These are phyloP conservation scores for Trichosurus vulpecula DNA, from an alignment of 2,797 vertebrate species.

Conservation along the genomic window DNA sequence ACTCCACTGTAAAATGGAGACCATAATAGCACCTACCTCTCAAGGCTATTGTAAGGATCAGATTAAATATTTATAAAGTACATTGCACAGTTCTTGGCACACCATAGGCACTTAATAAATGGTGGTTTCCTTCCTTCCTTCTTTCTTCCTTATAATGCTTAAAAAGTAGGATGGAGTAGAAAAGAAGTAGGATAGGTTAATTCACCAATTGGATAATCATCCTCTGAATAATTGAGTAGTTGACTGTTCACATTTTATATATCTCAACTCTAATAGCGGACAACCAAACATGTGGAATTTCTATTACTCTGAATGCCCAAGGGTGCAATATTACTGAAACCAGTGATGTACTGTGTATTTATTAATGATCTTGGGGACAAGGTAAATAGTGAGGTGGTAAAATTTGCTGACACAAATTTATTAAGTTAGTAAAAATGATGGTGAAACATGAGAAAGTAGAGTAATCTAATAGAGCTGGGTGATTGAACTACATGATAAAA, in stretches of 20 bases:
- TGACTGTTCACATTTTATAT: neutral
- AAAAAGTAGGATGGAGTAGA: neutral
- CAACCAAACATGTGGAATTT: neutral
- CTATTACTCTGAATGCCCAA: neutral
- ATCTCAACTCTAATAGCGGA: neutral
- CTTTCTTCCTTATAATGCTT: neutral
- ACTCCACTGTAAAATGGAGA: neutral
- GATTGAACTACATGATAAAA: conserved; percentile 26
- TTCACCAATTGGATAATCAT: no score
- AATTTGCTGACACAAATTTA: conserved; percentile 27
- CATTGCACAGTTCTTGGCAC: neutral
- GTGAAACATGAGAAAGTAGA: conserved; percentile 15
- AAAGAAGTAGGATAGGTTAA: neutral
- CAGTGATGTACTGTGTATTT: neutral
- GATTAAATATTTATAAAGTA: neutral
- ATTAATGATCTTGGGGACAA: neutral
- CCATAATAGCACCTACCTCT: neutral
- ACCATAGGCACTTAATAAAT: neutral
- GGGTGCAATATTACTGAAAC: neutral
- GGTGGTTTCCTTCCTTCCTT: neutral
- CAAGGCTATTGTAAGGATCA: neutral
- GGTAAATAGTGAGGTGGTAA: neutral
- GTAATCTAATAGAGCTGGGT: neutral
- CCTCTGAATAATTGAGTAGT: neutral
- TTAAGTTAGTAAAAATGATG: conserved; percentile 50